Evolutionary conservation across 2,888 invertebrate species (phyloP).

Genomic region (Caenorhabditis macrosperma): DNA sequence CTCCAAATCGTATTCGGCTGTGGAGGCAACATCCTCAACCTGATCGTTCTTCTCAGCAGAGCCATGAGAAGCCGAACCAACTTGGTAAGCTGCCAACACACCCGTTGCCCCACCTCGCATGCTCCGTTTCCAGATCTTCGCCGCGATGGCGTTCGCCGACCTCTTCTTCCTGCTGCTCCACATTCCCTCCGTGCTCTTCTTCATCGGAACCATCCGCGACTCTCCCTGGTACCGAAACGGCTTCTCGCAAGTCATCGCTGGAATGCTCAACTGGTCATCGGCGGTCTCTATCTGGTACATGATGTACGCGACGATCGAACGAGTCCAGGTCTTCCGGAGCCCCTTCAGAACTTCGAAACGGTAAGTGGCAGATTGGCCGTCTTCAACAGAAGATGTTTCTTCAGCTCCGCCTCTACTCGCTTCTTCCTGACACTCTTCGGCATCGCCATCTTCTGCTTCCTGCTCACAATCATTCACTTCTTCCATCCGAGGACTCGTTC

Average conservation of each 20-base stretch:
- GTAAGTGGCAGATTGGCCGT: background rate
- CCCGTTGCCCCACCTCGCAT: background rate
- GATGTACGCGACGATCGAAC: slow-evolving; percentile 73
- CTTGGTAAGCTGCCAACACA: slow-evolving; percentile 50
- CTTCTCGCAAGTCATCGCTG: slow-evolving; percentile 56
- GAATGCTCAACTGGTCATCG: slow-evolving; percentile 69
- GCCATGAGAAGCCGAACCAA: slow-evolving; percentile 72
- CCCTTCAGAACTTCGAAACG: slow-evolving; percentile 61
- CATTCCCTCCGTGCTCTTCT: slow-evolving; percentile 62
- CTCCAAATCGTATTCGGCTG: slow-evolving; percentile 70
- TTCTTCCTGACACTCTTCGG: slow-evolving; percentile 59
- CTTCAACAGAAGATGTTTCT: background rate
- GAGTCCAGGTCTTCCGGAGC: slow-evolving; percentile 69
- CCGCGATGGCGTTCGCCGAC: slow-evolving; percentile 73
- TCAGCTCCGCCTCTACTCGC: slow-evolving; percentile 58
- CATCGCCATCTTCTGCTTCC: slow-evolving; percentile 55
- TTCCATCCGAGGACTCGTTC: slow-evolving; percentile 38
- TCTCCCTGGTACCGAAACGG: slow-evolving; percentile 58
- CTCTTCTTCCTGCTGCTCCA: slow-evolving; percentile 68
- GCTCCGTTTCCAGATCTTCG: slow-evolving; percentile 69
- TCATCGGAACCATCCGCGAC: slow-evolving; percentile 53
- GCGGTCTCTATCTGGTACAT: slow-evolving; percentile 73
- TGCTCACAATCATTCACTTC: slow-evolving; percentile 61
- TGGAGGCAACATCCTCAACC: slow-evolving; percentile 70
- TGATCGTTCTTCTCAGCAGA: slow-evolving; percentile 68